Percentiles rank a stretch among this genome's conserved stretches.
Evolutionary conservation across 2,113 vertebrate genomes (phyloP).

Genomic region (Phyllopteryx taeniolatus): DNA sequence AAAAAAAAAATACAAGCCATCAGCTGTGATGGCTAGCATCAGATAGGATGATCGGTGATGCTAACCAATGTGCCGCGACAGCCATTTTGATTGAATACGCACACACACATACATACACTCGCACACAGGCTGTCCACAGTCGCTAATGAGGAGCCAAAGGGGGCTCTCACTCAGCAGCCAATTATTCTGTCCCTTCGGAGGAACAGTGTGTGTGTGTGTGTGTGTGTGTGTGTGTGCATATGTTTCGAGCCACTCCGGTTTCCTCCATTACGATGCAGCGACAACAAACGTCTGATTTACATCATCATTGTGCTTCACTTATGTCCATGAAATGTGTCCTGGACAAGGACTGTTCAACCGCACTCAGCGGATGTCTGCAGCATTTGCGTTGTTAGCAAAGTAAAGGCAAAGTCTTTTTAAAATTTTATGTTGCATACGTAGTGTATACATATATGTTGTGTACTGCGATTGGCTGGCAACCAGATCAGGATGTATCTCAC

Average conservation of each 20-base stretch:
- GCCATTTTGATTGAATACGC: constrained; percentile 32
- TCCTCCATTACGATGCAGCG: constrained; percentile 27
- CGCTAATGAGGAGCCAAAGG: constrained; percentile 68
- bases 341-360: constrained; percentile 13
- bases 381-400: not conserved
- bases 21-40: constrained; percentile 15
- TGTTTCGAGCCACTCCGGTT: constrained; percentile 31
- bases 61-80: constrained; percentile 20
- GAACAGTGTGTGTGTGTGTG: constrained; percentile 21
- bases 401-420: too few relatives aligned
- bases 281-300: constrained; percentile 43
- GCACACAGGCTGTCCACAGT: constrained; percentile 20
- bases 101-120: not conserved
- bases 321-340: constrained; percentile 28
- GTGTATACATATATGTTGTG: too few relatives aligned
- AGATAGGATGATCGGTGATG: constrained; percentile 30
- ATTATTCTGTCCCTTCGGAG: constrained; percentile 63
- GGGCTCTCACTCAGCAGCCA: constrained; percentile 62
- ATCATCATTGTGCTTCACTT: constrained; percentile 53
- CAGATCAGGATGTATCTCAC: too few relatives aligned
- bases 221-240: constrained; percentile 24
- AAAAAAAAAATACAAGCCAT: constrained; percentile 6
- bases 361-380: not conserved
- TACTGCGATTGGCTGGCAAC: too few relatives aligned
- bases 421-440: too few relatives aligned